A percentile compares a stretch with the other conserved stretches of the same genome.
phyloP scores from a whole-genome alignment of 2,797 vertebrate genomes.

The Amblyraja radiata region DNA sequence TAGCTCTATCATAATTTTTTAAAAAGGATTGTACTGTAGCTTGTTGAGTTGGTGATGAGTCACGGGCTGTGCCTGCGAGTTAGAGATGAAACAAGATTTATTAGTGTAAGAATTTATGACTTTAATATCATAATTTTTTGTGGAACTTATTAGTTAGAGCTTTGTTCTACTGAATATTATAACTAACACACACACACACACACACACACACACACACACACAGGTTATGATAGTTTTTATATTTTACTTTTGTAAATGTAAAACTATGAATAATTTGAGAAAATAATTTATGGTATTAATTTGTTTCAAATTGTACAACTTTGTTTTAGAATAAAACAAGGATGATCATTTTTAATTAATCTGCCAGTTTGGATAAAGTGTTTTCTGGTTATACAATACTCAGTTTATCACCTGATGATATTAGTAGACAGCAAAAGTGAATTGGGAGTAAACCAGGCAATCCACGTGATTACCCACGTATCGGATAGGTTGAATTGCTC shows the following conservation, averaged over 20 bases:
- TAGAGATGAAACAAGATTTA: neutral
- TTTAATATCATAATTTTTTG: neutral
- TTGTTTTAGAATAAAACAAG: neutral
- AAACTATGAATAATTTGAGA: neutral
- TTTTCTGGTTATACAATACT: neutral
- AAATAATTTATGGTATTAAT: neutral
- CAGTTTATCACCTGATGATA: too few species aligned
- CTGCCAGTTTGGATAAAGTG: neutral
- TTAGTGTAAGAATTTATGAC: neutral
- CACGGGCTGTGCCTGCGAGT: slow-evolving; percentile 43
- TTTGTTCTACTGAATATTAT: neutral
- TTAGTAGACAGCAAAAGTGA: neutral
- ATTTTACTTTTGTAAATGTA: neutral
- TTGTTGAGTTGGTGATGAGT: slow-evolving; percentile 54
- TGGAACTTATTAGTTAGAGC: neutral
- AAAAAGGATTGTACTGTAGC: slow-evolving; percentile 63
- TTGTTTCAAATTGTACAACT: neutral
- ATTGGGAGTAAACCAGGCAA: neutral
- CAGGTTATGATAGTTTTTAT: neutral
- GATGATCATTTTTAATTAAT: neutral
- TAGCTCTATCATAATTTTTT: slow-evolving; percentile 58
- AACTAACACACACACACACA: neutral
- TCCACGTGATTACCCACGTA: neutral
- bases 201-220: neutral
- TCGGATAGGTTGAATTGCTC: neutral